Evolutionary conservation across 92 coral and sea anemone genomes (phyloP).

Genomic region (Heliopora coerulea): DNA sequence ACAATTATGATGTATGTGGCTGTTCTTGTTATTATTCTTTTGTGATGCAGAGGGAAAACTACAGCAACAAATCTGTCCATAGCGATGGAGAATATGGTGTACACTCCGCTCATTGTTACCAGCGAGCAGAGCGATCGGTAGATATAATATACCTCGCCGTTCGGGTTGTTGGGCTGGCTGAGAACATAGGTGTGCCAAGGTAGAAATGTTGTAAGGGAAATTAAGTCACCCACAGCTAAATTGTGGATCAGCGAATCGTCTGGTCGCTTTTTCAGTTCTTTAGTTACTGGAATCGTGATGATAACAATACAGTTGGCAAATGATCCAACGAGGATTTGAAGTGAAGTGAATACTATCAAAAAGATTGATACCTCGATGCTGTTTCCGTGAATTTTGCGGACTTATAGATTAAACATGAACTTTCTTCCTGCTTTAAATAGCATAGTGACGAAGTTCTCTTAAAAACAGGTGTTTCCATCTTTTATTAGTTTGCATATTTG

Average conservation of each 20-base stretch:
- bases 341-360: background rate
- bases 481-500: no score
- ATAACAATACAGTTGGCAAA: background rate
- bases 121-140: background rate
- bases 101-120: background rate
- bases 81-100: background rate
- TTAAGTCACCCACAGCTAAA: background rate
- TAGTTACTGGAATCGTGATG: background rate
- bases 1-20: background rate
- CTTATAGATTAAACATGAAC: no score
- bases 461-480: no score
- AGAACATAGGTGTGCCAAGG: constrained; percentile 1
- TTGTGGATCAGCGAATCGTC: background rate
- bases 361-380: background rate
- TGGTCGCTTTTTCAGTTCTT: background rate
- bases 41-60: background rate
- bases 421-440: no score
- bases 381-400: background rate
- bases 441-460: no score
- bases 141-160: background rate
- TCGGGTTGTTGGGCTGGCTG: background rate
- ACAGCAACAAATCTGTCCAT: constrained; percentile 18
- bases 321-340: background rate
- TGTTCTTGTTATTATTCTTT: background rate
- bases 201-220: background rate